Base-by-base conservation (phyloP, 2,888 invertebrate species). In the Protodeltote pygarga region DNA sequence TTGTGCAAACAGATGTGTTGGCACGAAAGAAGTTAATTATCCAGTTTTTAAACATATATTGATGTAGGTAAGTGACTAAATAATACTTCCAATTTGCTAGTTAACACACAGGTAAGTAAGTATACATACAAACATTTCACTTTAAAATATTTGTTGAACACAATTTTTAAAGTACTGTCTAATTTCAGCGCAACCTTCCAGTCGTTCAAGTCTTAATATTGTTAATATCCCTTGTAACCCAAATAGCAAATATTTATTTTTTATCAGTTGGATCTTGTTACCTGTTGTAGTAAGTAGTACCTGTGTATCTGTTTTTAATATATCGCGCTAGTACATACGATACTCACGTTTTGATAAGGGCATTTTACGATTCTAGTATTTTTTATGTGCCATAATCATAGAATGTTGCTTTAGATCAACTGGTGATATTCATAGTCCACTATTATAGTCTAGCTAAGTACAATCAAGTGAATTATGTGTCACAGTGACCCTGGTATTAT, bases 51-150 rank as follows among this genome's bases (percentile, higher is more conserved):
- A 29, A 20, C 49, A 32, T 45, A 27, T 24, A 57, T 80, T 77
- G 51, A 84, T 86, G 85, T 86, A 87, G 86, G 87, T 87, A 69
- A 85, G 83, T 81, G 51, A 47, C 28, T 27, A 38, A 37, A 35
- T 40, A 33, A 5, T 15, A 20, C 9, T 31, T 15, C 15, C 39
- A 23, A 23, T 25, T 33, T 42, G 21, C 5, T 50, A 31, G 23
- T 25, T 37, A 13, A 15, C 31, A 25, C 11, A 29, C 35, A 48
- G 52, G 57, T 62, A 32, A 57, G 57, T 55, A 37, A n/a, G n/a
- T 47, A 16, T 38, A 44, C 34, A 38, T 42, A 16, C 10, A n/a
- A n/a, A n/a, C 6, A 3, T 37, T 13, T 23, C 5, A 19, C 11
- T 40, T 13, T 5, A 2, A n/a, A 13, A n/a, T 8, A 8, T 8